Conservation (phyloP, 2,888 invertebrate species). For the Lasiommata megera region DNA sequence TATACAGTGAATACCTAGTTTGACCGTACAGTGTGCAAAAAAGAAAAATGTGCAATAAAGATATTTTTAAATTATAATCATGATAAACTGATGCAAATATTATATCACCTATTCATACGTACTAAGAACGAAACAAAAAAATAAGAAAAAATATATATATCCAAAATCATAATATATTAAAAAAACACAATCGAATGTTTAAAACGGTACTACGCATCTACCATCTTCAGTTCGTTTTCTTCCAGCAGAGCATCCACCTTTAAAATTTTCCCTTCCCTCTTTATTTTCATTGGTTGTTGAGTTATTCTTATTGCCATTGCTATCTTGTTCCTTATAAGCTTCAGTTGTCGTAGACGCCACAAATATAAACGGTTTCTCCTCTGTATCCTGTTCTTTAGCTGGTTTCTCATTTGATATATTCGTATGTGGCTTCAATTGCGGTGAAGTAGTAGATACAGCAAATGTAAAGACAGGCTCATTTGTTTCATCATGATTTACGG, state of each 20-base stretch:
- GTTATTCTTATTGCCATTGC: constrained; percentile 28
- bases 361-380: constrained; percentile 26
- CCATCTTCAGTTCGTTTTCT: constrained; percentile 58
- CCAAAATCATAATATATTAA: background rate
- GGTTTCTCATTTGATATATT: background rate
- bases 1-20: too few species aligned
- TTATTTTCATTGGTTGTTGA: constrained; percentile 30
- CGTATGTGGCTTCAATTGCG: background rate
- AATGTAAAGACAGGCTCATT: constrained; percentile 5
- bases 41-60: too few species aligned
- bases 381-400: constrained; percentile 14
- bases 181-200: constrained; percentile 20
- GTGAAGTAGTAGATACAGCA: background rate
- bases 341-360: constrained; percentile 20
- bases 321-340: constrained; percentile 1
- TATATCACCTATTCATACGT: too few species aligned
- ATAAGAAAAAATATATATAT: background rate
- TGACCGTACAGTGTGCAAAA: too few species aligned
- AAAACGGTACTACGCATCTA: constrained; percentile 47
- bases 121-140: too few species aligned
- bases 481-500: constrained; percentile 2
- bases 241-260: constrained; percentile 53
- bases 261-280: constrained; percentile 57
- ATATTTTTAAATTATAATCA: too few species aligned
- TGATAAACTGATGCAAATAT: too few species aligned